These are phyloP conservation scores for Trimorus sp. DNA, from an alignment of 2,888 invertebrate genomes.

Conservation along the genomic window DNA sequence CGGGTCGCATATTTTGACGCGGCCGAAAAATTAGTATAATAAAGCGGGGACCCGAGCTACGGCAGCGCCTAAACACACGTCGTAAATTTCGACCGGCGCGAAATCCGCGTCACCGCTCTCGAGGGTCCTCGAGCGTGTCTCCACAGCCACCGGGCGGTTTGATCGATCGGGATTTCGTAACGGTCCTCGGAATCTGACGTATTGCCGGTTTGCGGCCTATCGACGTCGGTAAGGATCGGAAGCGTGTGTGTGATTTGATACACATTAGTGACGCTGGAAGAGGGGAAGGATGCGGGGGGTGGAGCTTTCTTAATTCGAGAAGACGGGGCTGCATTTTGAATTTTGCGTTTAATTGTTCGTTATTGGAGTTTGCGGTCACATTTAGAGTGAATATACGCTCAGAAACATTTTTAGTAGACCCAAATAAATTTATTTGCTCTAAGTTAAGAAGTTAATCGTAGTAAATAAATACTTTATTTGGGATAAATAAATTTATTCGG, in stretches of 20 bases:
- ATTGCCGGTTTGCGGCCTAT: constrained; percentile 29
- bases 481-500: too few species aligned
- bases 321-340: too few species aligned
- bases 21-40: constrained; percentile 81
- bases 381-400: too few species aligned
- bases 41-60: constrained; percentile 72
- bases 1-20: constrained; percentile 76
- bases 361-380: too few species aligned
- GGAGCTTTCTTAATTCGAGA: too few species aligned
- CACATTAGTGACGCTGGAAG: constrained; percentile 13
- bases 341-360: too few species aligned
- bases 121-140: constrained; percentile 57
- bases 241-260: constrained; percentile 39
- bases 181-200: constrained; percentile 39
- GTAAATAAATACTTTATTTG: too few species aligned
- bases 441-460: too few species aligned
- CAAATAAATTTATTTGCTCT: too few species aligned
- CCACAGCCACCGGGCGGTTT: constrained; percentile 50
- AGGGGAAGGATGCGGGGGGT: too few species aligned
- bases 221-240: constrained; percentile 49
- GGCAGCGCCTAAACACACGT: constrained; percentile 79
- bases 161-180: constrained; percentile 55
- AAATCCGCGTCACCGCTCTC: constrained; percentile 41
- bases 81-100: constrained; percentile 75
- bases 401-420: too few species aligned